A percentile compares a stretch with the other conserved stretches of the same genome.
Evolutionary conservation across 2,888 invertebrate genomes (phyloP).

Genomic region (Hypomecis punctinalis): DNA sequence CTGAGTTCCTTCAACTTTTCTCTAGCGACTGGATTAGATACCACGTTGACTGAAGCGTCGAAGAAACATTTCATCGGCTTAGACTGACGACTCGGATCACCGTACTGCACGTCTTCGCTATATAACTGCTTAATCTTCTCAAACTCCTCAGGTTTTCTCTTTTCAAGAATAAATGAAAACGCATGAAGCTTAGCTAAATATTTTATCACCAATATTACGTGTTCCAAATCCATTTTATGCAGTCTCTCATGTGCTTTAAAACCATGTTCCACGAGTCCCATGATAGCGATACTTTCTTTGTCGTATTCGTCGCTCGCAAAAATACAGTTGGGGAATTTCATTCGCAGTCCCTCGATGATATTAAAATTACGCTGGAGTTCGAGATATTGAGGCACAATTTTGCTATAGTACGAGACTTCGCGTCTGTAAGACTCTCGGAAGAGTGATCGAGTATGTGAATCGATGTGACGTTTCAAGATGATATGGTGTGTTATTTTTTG

Average conservation of each 20-base stretch:
- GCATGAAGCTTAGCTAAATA: constrained; percentile 71
- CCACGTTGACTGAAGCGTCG: constrained; percentile 61
- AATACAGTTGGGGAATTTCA: constrained; percentile 68
- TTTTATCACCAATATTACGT: constrained; percentile 62
- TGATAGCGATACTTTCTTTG: constrained; percentile 61
- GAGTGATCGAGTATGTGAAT: constrained; percentile 52
- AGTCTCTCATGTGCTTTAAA: constrained; percentile 58
- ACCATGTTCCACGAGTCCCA: constrained; percentile 42
- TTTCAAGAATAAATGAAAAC: constrained; percentile 61
- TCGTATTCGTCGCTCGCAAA: constrained; percentile 56
- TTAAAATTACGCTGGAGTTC: constrained; percentile 60
- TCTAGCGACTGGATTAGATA: constrained; percentile 54
- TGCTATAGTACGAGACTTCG: constrained; percentile 58
- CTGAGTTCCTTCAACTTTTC: constrained; percentile 55
- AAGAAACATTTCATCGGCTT: constrained; percentile 61
- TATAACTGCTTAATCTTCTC: constrained; percentile 55
- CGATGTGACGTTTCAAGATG: constrained; percentile 65
- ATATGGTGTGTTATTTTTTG: constrained; percentile 56
- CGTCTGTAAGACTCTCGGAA: constrained; percentile 63
- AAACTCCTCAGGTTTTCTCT: constrained; percentile 55
- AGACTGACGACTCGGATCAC: constrained; percentile 55
- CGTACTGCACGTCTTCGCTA: constrained; percentile 63
- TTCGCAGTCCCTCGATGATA: constrained; percentile 67
- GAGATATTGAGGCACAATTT: constrained; percentile 57
- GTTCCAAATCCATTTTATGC: constrained; percentile 54